These are phyloP conservation scores for Rutilus rutilus DNA, from an alignment of 2,113 vertebrate species.

Conservation along the genomic window DNA sequence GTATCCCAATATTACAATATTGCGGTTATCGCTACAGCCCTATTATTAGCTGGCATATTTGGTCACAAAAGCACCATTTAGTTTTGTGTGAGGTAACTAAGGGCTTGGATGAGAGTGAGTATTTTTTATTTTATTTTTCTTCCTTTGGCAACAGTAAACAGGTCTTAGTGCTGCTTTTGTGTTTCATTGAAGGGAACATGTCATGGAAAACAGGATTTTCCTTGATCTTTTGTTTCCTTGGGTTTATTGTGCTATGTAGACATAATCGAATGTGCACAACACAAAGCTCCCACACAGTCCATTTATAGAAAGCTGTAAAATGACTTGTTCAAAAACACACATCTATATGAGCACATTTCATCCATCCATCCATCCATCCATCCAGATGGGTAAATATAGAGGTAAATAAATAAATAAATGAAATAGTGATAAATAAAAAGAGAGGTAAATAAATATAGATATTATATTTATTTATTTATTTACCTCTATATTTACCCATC, in stretches of 20 bases:
- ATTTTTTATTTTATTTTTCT: background rate
- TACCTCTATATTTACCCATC: too few species aligned
- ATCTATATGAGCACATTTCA: background rate
- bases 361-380: background rate
- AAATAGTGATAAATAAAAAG: too few species aligned
- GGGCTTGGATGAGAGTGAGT: background rate
- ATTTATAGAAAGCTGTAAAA: slow-evolving; percentile 9
- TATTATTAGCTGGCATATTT: slow-evolving; percentile 1
- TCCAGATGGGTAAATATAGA: background rate
- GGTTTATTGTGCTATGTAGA: background rate
- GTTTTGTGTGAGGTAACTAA: background rate
- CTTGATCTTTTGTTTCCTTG: slow-evolving; percentile 14
- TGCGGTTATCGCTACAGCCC: too few species aligned
- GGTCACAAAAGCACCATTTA: slow-evolving; percentile 29
- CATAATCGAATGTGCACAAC: background rate
- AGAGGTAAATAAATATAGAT: background rate
- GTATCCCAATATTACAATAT: too few species aligned
- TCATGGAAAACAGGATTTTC: slow-evolving; percentile 18
- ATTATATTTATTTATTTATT: background rate
- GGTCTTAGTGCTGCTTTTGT: slow-evolving; percentile 20
- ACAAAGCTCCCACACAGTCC: background rate
- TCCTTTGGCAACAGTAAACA: slow-evolving; percentile 3
- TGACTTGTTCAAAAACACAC: background rate
- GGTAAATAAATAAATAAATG: background rate
- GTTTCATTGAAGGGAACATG: slow-evolving; percentile 35